Conservation (phyloP, 2,888 invertebrate genomes). For the Oxycera nigricornis region DNA sequence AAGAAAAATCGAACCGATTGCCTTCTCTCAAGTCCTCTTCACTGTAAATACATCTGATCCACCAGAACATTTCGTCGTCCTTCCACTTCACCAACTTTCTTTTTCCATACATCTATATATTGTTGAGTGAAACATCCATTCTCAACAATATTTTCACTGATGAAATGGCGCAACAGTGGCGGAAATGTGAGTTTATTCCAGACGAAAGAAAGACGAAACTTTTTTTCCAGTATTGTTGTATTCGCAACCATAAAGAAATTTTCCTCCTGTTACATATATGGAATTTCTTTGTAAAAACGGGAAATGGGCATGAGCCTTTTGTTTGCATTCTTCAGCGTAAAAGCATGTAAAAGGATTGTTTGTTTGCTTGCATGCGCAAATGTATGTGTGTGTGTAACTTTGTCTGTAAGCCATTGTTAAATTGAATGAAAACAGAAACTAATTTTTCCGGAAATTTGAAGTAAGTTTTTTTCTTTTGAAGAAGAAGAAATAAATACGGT, state of each 20-base stretch:
- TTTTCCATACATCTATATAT: too few species aligned
- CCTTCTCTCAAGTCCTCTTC: too few species aligned
- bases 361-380: too few species aligned
- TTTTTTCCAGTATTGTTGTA: not conserved
- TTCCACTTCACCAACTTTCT: too few species aligned
- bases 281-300: not conserved
- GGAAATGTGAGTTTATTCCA: not conserved
- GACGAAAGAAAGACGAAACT: not conserved
- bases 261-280: not conserved
- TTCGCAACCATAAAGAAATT: not conserved
- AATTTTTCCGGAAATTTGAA: not conserved
- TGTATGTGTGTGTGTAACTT: not conserved
- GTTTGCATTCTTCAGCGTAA: not conserved
- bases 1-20: too few species aligned
- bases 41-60: too few species aligned
- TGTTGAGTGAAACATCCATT: not conserved
- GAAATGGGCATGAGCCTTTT: not conserved
- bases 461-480: not conserved
- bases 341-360: too few species aligned
- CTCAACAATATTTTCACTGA: not conserved
- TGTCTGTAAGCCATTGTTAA: not conserved
- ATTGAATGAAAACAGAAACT: conserved; percentile 2
- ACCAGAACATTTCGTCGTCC: too few species aligned
- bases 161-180: not conserved
- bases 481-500: too few species aligned